Base-by-base conservation (phyloP, 2,888 invertebrate genomes). In the Ormyrus nitidulus region DNA sequence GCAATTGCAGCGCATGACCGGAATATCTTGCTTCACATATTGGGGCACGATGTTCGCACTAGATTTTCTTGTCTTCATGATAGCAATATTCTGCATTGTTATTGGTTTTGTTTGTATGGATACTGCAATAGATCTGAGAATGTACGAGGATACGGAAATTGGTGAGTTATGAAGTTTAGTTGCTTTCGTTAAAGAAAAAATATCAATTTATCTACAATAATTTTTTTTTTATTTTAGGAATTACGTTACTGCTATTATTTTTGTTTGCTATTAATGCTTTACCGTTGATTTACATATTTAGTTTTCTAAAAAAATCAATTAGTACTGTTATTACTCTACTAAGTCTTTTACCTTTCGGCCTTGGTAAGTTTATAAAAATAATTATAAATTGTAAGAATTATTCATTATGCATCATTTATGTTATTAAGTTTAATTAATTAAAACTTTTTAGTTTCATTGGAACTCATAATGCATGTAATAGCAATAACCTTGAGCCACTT, bases 221-320 rank as follows among this genome's bases (percentile, higher is more conserved):
- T 13, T 8, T 11, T 5, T 13, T 66, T 53, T 49, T 34, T 2
- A 48, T 88, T 88, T 46, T 84, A 90, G 88, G 84, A 61, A 85
- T 85, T 0, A 93, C 96, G 1, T 86, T 97, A 56, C 91, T 96
- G 46, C 91, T 96, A 71, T 95, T 95, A 86, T 85, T 97, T 6
- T 85, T 95, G 9, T 89, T 96, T 68, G 98, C 96, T 87, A 90
- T 94, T 70, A 92, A 94, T 73, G 92, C 95, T 46, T 78, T 90
- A 51, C 85, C 89, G 7, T 59, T 90, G 34, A 84, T 84, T 9
- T 90, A 90, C 62, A 83, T 88, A 61, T 84, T 87, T 34, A 90
- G 87, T 68, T 90, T 90, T 77, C 64, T 84, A 51, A 87, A 86
- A 70, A 89, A 87, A 75, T 86, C 88, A 19, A 84, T 83, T 8